Conservation (phyloP, 2,797 vertebrate species). For the Dryobates pubescens region DNA sequence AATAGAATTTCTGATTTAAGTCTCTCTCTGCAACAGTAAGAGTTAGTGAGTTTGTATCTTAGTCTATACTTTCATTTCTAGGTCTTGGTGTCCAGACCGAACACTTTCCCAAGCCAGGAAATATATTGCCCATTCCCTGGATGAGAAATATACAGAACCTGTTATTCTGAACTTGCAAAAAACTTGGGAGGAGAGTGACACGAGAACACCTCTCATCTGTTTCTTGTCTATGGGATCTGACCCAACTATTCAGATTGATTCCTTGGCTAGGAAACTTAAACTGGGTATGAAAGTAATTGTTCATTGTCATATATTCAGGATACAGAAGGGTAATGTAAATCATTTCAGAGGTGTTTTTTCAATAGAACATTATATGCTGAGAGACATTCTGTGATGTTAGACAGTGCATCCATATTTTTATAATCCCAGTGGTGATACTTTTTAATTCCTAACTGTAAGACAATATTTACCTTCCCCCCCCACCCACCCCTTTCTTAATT, state of each 20-base stretch:
- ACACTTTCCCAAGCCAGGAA: slow-evolving; percentile 85
- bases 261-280: slow-evolving; percentile 81
- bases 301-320: neutral
- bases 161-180: slow-evolving; percentile 84
- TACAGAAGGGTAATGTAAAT: neutral
- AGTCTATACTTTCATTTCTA: slow-evolving; percentile 57
- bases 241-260: slow-evolving; percentile 84
- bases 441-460: neutral
- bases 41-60: neutral
- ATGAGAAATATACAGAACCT: slow-evolving; percentile 83
- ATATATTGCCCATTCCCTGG: slow-evolving; percentile 82
- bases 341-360: neutral
- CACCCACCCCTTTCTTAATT: neutral
- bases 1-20: neutral
- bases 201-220: slow-evolving; percentile 84
- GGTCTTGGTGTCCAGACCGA: slow-evolving; percentile 88
- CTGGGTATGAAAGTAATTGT: slow-evolving; percentile 76
- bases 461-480: neutral
- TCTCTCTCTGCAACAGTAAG: neutral
- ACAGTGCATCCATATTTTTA: neutral
- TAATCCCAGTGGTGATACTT: neutral
- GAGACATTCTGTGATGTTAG: neutral
- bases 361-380: neutral
- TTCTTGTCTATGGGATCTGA: slow-evolving; percentile 89
- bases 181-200: slow-evolving; percentile 87